Evolutionary conservation across 2,888 invertebrate genomes (phyloP).

Genomic region (Blastobasis lacticolella): DNA sequence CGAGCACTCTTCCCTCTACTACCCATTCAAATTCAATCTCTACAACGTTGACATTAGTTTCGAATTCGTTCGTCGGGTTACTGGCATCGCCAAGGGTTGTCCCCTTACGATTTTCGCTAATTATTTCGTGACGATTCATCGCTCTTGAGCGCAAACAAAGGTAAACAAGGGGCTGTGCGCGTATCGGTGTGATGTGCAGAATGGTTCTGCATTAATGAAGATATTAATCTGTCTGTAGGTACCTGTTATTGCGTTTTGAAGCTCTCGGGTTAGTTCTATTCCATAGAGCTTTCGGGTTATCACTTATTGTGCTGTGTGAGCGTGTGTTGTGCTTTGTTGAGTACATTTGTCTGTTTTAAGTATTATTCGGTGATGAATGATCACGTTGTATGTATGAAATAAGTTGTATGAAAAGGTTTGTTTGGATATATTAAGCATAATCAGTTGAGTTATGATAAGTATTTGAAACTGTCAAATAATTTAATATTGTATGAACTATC

Average conservation of each 20-base stretch:
- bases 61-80: no score
- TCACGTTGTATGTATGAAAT: neutral
- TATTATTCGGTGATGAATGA: neutral
- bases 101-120: constrained; percentile 31
- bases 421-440: no score
- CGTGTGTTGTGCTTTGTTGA: neutral
- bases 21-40: no score
- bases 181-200: constrained; percentile 8
- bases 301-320: neutral
- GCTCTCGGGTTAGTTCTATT: neutral
- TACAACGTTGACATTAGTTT: no score
- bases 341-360: neutral
- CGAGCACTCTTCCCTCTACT: no score
- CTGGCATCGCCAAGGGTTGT: neutral
- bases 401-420: neutral
- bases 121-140: constrained; percentile 43
- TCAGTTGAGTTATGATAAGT: no score
- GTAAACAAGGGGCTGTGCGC: constrained; percentile 12
- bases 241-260: constrained; percentile 8
- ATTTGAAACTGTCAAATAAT: no score
- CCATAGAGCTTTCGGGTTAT: neutral
- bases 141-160: constrained; percentile 39
- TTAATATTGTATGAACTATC: no score
- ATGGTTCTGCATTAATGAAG: constrained; percentile 5
- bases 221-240: constrained; percentile 3